A percentile compares a stretch with the other conserved stretches of the same genome.
Evolutionary conservation across 2,113 vertebrate species (phyloP).

Genomic region (Gadus chalcogrammus): DNA sequence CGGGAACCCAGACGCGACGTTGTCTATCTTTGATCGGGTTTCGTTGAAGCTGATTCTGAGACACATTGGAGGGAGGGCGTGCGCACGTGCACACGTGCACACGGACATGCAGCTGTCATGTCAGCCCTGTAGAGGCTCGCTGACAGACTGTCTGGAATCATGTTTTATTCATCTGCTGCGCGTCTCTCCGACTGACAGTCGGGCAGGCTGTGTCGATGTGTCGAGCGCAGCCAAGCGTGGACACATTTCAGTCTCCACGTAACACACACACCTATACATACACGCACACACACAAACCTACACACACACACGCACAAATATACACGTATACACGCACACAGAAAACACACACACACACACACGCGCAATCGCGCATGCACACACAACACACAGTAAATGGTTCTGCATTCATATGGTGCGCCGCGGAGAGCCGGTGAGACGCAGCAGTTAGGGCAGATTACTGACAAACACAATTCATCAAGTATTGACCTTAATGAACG

Average conservation of each 20-base stretch:
- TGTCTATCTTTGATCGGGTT: too few species aligned
- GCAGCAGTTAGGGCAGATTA: slow-evolving; percentile 23
- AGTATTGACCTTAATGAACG: slow-evolving; percentile 17
- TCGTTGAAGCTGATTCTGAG: too few species aligned
- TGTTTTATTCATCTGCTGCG: slow-evolving; percentile 61
- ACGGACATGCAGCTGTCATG: slow-evolving; percentile 33
- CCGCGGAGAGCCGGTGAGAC: slow-evolving; percentile 18
- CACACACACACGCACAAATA: slow-evolving; percentile 1
- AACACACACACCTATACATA: slow-evolving; percentile 21
- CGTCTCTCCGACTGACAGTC: slow-evolving; percentile 41
- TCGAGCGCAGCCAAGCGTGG: slow-evolving; percentile 38
- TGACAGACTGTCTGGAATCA: slow-evolving; percentile 52
- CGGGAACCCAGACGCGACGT: too few species aligned
- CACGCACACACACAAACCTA: slow-evolving; percentile 8
- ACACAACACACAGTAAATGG: slow-evolving; percentile 5
- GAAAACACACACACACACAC: slow-evolving; percentile 1
- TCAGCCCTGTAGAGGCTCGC: slow-evolving; percentile 24
- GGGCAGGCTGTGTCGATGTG: slow-evolving; percentile 39
- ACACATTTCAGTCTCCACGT: slow-evolving; percentile 39
- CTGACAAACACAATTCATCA: slow-evolving; percentile 38
- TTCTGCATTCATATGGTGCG: slow-evolving; percentile 29
- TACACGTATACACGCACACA: background rate
- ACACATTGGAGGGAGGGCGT: too few species aligned
- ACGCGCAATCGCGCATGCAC: background rate
- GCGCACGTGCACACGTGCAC: background rate